Percentiles rank a stretch among this genome's conserved stretches.
Conservation (phyloP, 2,797 vertebrate genomes). For the Melanitta fusca region DNA sequence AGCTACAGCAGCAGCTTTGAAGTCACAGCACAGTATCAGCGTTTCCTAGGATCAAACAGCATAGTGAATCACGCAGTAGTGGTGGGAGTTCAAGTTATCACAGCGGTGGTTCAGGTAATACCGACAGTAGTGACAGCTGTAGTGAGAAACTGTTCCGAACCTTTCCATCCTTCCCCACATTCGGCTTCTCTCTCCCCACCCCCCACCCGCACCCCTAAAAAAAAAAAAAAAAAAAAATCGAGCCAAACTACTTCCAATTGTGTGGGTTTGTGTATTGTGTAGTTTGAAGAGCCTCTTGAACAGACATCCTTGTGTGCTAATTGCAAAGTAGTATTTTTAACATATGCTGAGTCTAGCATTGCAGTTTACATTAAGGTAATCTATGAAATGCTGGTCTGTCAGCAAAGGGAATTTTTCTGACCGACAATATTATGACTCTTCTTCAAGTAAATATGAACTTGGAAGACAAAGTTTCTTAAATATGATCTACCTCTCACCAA, state of each 20-base stretch:
- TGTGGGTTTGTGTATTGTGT: not conserved
- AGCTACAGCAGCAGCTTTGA: conserved; percentile 52
- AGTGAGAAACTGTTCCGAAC: not conserved
- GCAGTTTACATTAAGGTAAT: rapidly evolving
- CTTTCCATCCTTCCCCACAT: not conserved
- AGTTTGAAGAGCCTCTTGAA: not conserved
- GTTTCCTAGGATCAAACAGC: conserved; percentile 56
- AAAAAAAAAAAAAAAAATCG: rapidly evolving
- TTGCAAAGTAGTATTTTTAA: not conserved
- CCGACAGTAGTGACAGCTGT: conserved; percentile 22
- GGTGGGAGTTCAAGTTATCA: conserved; percentile 33
- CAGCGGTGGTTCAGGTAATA: conserved; percentile 40
- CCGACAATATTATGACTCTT: not conserved
- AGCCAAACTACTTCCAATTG: not conserved
- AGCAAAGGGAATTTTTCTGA: not conserved
- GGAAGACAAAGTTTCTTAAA: not conserved
- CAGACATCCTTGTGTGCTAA: not conserved
- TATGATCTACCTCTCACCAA: not conserved
- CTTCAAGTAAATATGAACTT: not conserved
- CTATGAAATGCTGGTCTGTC: not conserved
- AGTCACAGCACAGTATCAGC: conserved; percentile 22
- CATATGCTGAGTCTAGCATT: rapidly evolving
- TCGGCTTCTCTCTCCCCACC: not conserved
- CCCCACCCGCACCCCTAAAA: too few relatives aligned
- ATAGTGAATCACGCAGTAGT: conserved; percentile 22